Base-by-base conservation (phyloP, 2,797 vertebrate genomes). In the Sebastes melanostomus region DNA sequence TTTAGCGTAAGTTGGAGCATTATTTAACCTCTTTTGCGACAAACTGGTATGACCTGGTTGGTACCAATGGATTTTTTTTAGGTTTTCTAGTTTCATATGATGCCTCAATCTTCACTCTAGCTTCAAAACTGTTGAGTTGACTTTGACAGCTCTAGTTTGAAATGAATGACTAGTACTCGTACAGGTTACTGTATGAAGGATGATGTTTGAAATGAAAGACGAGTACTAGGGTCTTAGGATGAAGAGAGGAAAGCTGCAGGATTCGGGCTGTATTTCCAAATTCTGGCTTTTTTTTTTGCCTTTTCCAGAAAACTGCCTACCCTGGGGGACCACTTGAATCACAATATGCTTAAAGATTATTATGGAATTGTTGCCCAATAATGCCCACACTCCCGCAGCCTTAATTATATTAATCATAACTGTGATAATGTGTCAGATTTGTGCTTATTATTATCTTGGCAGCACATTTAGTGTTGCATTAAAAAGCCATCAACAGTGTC, bases 401-500 rank as follows among this genome's bases (percentile, higher is more conserved):
- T 55, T 66, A 32, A 27, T 78, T 36, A 11, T 34, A 60, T 10
- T 27, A 32, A 60, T 76, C 9, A 4, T 4, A 10, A 42, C 16
- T 54, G 20, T 58, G 29, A 24, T 36, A 46, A 46, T 60, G 4
- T 55, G 56, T 68, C 25, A 20, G 38, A 66, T 27, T 61, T 8
- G 11, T 60, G 32, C 54, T 58, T 65, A 9, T 70, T 66, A 27
- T 72, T 66, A 32, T 42, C 24, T n/a, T 52, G 27, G n/a, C 36
- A 79, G 65, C 46, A 14, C 7, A 32, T 60, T 52, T 25, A 70
- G 9, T 3, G 7, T 68, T 50, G 20, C 50, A 67, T 62, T 72
- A 61, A 65, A 72, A 24, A 72, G n/a, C n/a, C 30, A 56, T 81
- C 66, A 32, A 11, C 32, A 22, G 29, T 6, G 38, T 60, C n/a